Evolutionary conservation across 2,888 invertebrate species (phyloP).

Genomic region (Pyrgus malvae): DNA sequence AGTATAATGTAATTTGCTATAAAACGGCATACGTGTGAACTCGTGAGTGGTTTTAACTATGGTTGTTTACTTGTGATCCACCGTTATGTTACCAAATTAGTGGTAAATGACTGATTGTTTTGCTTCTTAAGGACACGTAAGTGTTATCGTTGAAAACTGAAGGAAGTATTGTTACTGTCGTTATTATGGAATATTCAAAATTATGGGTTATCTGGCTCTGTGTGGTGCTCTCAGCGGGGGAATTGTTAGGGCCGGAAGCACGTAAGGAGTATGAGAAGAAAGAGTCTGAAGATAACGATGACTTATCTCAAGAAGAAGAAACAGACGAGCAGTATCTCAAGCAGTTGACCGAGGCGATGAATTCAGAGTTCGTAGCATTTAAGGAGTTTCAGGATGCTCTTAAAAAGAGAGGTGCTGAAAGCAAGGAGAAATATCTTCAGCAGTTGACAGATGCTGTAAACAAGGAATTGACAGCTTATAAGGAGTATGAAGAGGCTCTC

Average conservation of each 20-base stretch:
- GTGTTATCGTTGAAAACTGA: constrained; percentile 41
- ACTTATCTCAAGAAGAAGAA: constrained; percentile 43
- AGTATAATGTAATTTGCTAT: too few relatives aligned
- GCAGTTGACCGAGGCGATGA: constrained; percentile 55
- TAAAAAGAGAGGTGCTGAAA: constrained; percentile 45
- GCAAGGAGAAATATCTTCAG: constrained; percentile 41
- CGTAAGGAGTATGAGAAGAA: constrained; percentile 48
- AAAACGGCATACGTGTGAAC: too few relatives aligned
- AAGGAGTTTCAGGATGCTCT: constrained; percentile 64
- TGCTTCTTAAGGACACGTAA: constrained; percentile 63
- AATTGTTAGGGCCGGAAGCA: constrained; percentile 62
- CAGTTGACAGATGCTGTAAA: constrained; percentile 42
- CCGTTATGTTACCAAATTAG: neutral
- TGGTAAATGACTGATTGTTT: constrained; percentile 16
- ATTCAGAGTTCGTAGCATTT: constrained; percentile 54
- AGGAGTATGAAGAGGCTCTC: constrained; percentile 4
- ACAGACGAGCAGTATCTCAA: constrained; percentile 30
- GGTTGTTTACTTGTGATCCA: too few relatives aligned
- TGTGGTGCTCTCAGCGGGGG: constrained; percentile 51
- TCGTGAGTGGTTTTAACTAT: too few relatives aligned
- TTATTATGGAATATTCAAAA: constrained; percentile 53
- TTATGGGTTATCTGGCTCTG: constrained; percentile 54
- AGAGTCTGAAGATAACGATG: constrained; percentile 52
- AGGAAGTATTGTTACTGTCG: constrained; percentile 42
- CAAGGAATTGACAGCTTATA: constrained; percentile 9